Evolutionary conservation across 2,888 invertebrate genomes (phyloP).

Genomic region (Phrixothrix hirtus): DNA sequence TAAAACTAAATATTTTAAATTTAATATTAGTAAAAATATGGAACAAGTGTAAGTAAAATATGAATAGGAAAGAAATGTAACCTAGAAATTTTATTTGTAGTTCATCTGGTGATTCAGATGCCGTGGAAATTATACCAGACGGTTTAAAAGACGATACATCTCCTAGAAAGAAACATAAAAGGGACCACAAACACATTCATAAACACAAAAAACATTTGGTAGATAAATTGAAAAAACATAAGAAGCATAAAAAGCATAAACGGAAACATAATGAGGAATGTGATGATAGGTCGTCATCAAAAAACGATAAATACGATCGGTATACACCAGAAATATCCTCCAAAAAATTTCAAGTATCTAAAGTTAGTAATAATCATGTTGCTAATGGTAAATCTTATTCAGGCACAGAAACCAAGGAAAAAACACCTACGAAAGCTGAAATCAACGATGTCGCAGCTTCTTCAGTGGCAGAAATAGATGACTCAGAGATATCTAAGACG

Average conservation of each 20-base stretch:
- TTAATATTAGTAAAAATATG: conserved; percentile 6
- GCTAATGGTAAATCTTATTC: conserved; percentile 50
- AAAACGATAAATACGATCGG: conserved; percentile 47
- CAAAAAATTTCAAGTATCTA: conserved; percentile 39
- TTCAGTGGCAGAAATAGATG: conserved; percentile 57
- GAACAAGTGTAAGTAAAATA: conserved; percentile 16
- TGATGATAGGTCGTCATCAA: conserved; percentile 51
- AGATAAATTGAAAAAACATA: conserved; percentile 65
- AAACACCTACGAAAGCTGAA: conserved; percentile 51
- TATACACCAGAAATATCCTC: conserved; percentile 53
- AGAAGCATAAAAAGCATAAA: conserved; percentile 67
- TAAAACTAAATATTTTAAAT: background rate
- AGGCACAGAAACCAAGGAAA: conserved; percentile 41
- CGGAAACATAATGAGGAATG: conserved; percentile 57
- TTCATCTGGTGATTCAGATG: conserved; percentile 34
- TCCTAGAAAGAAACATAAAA: conserved; percentile 69
- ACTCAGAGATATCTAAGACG: conserved; percentile 52
- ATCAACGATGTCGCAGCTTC: conserved; percentile 58
- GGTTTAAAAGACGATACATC: conserved; percentile 28
- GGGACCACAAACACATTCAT: conserved; percentile 58
- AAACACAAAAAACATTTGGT: conserved; percentile 59
- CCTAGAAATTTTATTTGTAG: conserved; percentile 29
- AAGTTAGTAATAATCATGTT: conserved; percentile 42
- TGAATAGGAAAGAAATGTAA: conserved; percentile 11
- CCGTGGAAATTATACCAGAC: conserved; percentile 25